phyloP scores from a whole-genome alignment of 1,140 invertebrate species.

The Atta colombica region DNA sequence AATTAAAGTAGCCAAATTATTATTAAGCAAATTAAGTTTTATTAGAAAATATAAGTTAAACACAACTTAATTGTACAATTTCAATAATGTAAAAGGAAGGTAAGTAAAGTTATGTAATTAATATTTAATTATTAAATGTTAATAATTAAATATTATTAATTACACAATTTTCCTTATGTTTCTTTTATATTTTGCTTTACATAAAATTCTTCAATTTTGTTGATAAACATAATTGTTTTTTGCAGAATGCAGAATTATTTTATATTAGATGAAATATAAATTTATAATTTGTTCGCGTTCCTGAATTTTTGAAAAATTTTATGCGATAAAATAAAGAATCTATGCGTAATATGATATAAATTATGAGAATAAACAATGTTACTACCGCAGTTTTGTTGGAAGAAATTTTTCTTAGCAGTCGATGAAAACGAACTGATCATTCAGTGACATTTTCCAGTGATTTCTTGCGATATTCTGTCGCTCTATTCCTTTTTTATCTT shows the following conservation, averaged over 20 bases:
- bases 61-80: not conserved
- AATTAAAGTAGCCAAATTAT: not conserved
- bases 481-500: conserved; percentile 15
- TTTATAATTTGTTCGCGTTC: not conserved
- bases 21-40: not conserved
- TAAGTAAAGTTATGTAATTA: no score
- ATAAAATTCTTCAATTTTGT: not conserved
- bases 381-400: not conserved
- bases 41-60: not conserved
- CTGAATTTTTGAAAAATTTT: not conserved
- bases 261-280: conserved; percentile 7
- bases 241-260: not conserved
- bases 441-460: conserved; percentile 17
- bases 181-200: not conserved
- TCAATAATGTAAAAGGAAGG: no score
- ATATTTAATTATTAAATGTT: not conserved
- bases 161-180: not conserved
- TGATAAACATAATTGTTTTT: not conserved
- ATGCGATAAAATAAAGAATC: not conserved
- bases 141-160: conserved; percentile 21
- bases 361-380: conserved; percentile 7
- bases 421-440: conserved; percentile 14
- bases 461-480: not conserved
- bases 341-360: not conserved
- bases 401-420: not conserved